Conservation (phyloP, 2,113 vertebrate genomes). For the Cynopterus brachyotis region DNA sequence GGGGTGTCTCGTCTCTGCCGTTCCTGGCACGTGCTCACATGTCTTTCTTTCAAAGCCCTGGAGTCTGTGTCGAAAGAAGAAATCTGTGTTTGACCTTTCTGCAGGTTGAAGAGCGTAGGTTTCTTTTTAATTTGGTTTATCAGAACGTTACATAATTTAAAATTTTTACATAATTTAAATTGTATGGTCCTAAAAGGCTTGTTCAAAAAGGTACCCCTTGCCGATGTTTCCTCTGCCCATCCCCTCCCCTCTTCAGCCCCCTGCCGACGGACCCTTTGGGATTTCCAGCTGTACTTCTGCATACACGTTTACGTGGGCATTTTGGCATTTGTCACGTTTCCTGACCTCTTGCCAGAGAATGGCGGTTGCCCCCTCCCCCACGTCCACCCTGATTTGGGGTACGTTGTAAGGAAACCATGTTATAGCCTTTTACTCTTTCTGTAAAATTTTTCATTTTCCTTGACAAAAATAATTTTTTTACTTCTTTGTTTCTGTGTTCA, state of each 20-base stretch:
- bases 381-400: neutral
- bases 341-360: neutral
- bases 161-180: neutral
- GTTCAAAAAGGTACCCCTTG: neutral
- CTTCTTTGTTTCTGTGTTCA: neutral
- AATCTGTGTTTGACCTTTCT: neutral
- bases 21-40: neutral
- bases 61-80: neutral
- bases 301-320: neutral
- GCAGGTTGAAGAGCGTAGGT: constrained; percentile 6
- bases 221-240: neutral
- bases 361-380: too few species aligned
- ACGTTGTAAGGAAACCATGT: neutral
- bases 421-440: neutral
- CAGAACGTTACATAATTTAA: neutral
- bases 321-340: neutral
- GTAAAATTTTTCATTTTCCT: neutral
- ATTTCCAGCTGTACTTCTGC: neutral
- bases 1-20: neutral
- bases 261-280: neutral
- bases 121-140: constrained; percentile 16
- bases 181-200: neutral
- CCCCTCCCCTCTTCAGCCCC: neutral
- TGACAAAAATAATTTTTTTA: neutral
- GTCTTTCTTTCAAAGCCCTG: neutral